Percentiles rank a stretch among this genome's conserved stretches.
Conservation (phyloP, 2,888 invertebrate species). For the Isotomurus palustris region DNA sequence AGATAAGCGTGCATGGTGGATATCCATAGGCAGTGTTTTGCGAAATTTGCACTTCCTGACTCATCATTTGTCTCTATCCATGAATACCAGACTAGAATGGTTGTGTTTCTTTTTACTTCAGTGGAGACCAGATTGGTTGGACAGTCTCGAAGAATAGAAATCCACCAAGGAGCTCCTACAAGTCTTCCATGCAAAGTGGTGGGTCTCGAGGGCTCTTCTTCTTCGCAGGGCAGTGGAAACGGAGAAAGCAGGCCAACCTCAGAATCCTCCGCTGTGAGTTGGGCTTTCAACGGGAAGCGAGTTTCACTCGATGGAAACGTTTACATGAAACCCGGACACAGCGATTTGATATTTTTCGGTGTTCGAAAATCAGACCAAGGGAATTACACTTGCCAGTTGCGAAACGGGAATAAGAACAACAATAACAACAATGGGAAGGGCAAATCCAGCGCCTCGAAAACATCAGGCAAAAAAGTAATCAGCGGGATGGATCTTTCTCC, state of each 20-base stretch:
- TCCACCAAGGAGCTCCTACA: slow-evolving; percentile 34
- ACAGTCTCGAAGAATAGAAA: slow-evolving; percentile 36
- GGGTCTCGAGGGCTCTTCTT: slow-evolving; percentile 22
- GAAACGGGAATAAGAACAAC: slow-evolving; percentile 10
- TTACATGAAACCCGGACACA: slow-evolving; percentile 40
- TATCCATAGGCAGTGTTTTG: background rate
- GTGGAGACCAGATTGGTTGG: slow-evolving; percentile 44
- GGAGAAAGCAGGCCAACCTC: slow-evolving; percentile 14
- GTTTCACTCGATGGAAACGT: slow-evolving; percentile 33
- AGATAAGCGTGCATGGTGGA: no score
- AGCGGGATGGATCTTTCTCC: slow-evolving; percentile 35
- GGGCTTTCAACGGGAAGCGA: slow-evolving; percentile 39
- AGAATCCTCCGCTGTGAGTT: slow-evolving; percentile 25
- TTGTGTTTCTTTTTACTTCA: slow-evolving; percentile 6
- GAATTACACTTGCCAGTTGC: slow-evolving; percentile 44
- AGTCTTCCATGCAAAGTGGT: slow-evolving; percentile 41
- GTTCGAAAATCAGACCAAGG: slow-evolving; percentile 38
- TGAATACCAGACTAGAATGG: background rate
- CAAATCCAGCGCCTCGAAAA: slow-evolving; percentile 27
- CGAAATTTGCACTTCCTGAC: background rate
- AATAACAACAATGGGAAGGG: slow-evolving; percentile 6
- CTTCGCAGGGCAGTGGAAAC: no score
- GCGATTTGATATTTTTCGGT: slow-evolving; percentile 36
- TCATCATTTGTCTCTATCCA: background rate
- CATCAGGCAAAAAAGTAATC: slow-evolving; percentile 35